phyloP scores from a whole-genome alignment of 2,888 invertebrate genomes.

The Spodoptera picta region DNA sequence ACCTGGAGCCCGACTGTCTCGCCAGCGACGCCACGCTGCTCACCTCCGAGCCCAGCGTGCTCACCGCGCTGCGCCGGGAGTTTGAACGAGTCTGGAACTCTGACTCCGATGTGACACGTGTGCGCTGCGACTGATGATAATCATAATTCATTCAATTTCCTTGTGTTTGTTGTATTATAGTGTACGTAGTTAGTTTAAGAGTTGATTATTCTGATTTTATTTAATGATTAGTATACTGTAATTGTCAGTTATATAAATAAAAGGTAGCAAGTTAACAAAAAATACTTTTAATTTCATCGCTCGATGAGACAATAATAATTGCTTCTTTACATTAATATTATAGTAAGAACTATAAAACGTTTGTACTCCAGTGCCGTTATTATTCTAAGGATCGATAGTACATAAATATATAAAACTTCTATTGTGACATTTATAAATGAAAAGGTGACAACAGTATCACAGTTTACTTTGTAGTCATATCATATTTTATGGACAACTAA shows the following conservation, averaged over 20 bases:
- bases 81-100: conserved; percentile 75
- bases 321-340: conserved; percentile 65
- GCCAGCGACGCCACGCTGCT: conserved; percentile 72
- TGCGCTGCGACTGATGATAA: conserved; percentile 22
- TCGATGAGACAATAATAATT: conserved; percentile 67
- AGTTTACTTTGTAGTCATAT: conserved; percentile 58
- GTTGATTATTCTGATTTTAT: conserved; percentile 20
- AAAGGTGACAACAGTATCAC: conserved; percentile 60
- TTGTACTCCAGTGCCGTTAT: conserved; percentile 85
- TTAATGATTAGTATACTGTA: conserved; percentile 20
- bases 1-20: conserved; percentile 65
- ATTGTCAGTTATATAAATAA: conserved; percentile 63
- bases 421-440: conserved; percentile 47
- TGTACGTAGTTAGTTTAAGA: not conserved
- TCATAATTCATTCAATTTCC: conserved; percentile 3
- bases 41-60: conserved; percentile 66
- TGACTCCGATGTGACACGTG: conserved; percentile 7
- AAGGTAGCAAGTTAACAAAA: conserved; percentile 76
- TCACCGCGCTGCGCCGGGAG: conserved; percentile 67
- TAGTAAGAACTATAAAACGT: conserved; percentile 69
- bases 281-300: conserved; percentile 81
- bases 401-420: conserved; percentile 54
- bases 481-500: conserved; percentile 43
- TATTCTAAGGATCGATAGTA: conserved; percentile 65
- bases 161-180: not conserved